phyloP scores from a whole-genome alignment of 2,113 vertebrate genomes.

The Zeus faber region DNA sequence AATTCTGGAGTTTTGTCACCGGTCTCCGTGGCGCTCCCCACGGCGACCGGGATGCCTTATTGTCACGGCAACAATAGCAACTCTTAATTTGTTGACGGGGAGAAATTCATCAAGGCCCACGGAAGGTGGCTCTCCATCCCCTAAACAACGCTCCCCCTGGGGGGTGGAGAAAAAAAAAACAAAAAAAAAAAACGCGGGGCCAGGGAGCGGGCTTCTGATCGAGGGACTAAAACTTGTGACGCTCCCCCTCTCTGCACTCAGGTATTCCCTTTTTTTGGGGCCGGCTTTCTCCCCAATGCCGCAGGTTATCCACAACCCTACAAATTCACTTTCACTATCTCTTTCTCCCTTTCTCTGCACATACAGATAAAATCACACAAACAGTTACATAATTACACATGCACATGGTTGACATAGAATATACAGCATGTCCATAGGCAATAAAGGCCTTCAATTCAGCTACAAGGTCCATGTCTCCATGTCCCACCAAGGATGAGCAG shows the following conservation, averaged over 20 bases:
- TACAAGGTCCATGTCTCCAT: too few relatives aligned
- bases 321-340: too few relatives aligned
- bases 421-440: too few relatives aligned
- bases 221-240: neutral
- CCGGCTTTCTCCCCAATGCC: neutral
- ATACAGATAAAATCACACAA: neutral
- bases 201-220: too few relatives aligned
- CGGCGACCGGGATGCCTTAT: slow-evolving; percentile 65
- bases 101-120: slow-evolving; percentile 66
- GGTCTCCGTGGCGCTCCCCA: slow-evolving; percentile 72
- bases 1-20: slow-evolving; percentile 71
- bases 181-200: too few relatives aligned
- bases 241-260: neutral
- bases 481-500: too few relatives aligned
- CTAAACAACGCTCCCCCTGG: slow-evolving; percentile 69
- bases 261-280: neutral
- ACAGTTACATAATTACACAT: slow-evolving; percentile 8
- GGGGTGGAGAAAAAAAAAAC: slow-evolving; percentile 57
- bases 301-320: too few relatives aligned
- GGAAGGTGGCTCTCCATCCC: slow-evolving; percentile 49
- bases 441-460: too few relatives aligned
- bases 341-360: neutral
- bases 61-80: slow-evolving; percentile 71
- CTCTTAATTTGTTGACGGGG: slow-evolving; percentile 74
- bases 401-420: too few relatives aligned